A percentile compares a stretch with the other conserved stretches of the same genome.
phyloP scores from a whole-genome alignment of 2,888 invertebrate species.

The Biston stratarius region DNA sequence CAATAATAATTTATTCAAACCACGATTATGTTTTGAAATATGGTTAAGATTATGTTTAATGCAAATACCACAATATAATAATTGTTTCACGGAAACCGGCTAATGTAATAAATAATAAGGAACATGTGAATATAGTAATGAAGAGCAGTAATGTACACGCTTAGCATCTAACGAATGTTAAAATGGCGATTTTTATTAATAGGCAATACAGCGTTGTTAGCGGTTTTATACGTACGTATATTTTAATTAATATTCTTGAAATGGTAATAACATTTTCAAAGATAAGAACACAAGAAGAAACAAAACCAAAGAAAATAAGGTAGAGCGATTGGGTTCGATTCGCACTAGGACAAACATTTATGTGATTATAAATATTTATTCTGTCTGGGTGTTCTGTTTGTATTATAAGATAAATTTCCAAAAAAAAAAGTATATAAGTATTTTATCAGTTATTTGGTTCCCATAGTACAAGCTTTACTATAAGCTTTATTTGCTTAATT shows the following conservation, averaged over 20 bases:
- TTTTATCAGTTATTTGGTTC: too few species aligned
- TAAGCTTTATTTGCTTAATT: too few species aligned
- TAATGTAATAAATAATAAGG: constrained; percentile 14
- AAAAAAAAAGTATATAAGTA: too few species aligned
- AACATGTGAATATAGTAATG: constrained; percentile 4
- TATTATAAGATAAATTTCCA: too few species aligned
- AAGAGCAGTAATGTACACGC: constrained; percentile 14
- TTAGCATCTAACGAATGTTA: constrained; percentile 3
- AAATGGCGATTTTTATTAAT: constrained; percentile 28
- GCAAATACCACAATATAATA: constrained; percentile 5
- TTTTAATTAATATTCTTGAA: constrained; percentile 37
- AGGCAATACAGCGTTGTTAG: constrained; percentile 41
- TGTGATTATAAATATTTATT: too few species aligned
- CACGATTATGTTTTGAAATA: constrained; percentile 18
- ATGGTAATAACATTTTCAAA: background rate
- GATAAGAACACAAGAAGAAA: too few species aligned
- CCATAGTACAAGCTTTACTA: too few species aligned
- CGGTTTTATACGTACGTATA: constrained; percentile 31
- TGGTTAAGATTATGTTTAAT: constrained; percentile 9
- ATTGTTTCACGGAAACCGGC: constrained; percentile 21
- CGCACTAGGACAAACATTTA: too few species aligned
- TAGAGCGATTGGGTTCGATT: too few species aligned
- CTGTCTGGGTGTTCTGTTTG: too few species aligned
- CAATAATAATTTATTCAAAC: constrained; percentile 29
- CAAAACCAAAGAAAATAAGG: too few species aligned